These are phyloP conservation scores for Dichetophora obliterata DNA, from an alignment of 2,888 invertebrate genomes.

Conservation along the genomic window DNA sequence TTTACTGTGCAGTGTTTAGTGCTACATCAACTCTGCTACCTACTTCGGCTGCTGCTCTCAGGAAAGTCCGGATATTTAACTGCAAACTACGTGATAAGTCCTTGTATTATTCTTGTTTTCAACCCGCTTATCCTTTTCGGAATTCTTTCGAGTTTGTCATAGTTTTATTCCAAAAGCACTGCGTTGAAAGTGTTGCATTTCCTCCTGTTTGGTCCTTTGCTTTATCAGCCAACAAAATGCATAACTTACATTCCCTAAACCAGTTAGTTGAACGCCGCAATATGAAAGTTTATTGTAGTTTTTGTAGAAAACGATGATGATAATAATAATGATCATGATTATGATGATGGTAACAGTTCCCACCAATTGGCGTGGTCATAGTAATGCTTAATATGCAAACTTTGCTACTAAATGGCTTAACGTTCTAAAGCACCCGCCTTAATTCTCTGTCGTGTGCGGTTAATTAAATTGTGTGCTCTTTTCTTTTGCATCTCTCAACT, in stretches of 20 bases:
- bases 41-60: not conserved
- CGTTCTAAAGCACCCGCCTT: not conserved
- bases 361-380: not conserved
- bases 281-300: not conserved
- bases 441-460: constrained; percentile 11
- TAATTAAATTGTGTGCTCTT: constrained; percentile 29
- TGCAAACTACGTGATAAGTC: constrained; percentile 24
- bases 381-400: constrained; percentile 18
- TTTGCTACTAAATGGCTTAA: not conserved
- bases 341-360: not conserved
- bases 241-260: not conserved
- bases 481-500: not conserved
- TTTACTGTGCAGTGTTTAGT: too few species aligned
- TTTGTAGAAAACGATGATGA: not conserved
- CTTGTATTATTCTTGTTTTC: constrained; percentile 16
- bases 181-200: not conserved
- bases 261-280: not conserved
- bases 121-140: constrained; percentile 11
- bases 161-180: constrained; percentile 23
- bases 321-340: not conserved
- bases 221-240: not conserved
- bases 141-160: not conserved
- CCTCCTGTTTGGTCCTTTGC: not conserved
- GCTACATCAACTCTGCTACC: too few species aligned
- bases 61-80: constrained; percentile 32